Evolutionary conservation across 1,140 invertebrate species (phyloP).

Genomic region (Dinothrombium tinctorium): DNA sequence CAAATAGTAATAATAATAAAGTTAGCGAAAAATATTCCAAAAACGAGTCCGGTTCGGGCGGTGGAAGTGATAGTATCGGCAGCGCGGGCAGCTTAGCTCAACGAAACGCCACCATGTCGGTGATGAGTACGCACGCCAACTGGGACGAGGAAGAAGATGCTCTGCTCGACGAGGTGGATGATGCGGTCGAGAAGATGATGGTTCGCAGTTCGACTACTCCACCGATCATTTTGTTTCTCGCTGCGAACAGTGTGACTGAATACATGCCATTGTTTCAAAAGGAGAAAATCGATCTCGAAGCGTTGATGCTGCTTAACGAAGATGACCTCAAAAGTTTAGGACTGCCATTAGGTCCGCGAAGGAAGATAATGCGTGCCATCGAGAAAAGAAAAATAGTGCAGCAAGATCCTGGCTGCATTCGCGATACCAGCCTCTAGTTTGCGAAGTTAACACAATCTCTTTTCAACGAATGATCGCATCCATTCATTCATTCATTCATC

Average conservation of each 20-base stretch:
- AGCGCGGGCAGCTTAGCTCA: conserved; percentile 44
- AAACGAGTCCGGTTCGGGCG: conserved; percentile 9
- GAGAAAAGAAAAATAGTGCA: conserved; percentile 46
- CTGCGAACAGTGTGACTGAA: conserved; percentile 45
- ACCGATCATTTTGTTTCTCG: conserved; percentile 34
- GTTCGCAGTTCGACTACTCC: conserved; percentile 18
- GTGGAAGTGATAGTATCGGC: conserved; percentile 36
- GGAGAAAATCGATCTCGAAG: conserved; percentile 76
- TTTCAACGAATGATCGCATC: too few species aligned
- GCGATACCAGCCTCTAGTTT: too few species aligned
- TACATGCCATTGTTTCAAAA: conserved; percentile 47
- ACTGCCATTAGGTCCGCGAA: conserved; percentile 51
- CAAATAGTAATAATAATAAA: not conserved
- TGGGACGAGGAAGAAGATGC: conserved; percentile 15
- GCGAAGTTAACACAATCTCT: too few species aligned
- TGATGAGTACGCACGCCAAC: conserved; percentile 6
- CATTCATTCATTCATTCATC: too few species aligned
- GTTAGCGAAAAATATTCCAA: not conserved
- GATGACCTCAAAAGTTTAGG: conserved; percentile 56
- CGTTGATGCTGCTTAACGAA: conserved; percentile 65
- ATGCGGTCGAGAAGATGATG: conserved; percentile 23
- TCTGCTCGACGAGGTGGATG: conserved; percentile 17
- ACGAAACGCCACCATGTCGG: conserved; percentile 19
- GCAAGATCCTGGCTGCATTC: conserved; percentile 33
- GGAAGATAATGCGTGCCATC: conserved; percentile 60